Base-by-base conservation (phyloP, 2,113 vertebrate species). In the Mormyrus iriodes region DNA sequence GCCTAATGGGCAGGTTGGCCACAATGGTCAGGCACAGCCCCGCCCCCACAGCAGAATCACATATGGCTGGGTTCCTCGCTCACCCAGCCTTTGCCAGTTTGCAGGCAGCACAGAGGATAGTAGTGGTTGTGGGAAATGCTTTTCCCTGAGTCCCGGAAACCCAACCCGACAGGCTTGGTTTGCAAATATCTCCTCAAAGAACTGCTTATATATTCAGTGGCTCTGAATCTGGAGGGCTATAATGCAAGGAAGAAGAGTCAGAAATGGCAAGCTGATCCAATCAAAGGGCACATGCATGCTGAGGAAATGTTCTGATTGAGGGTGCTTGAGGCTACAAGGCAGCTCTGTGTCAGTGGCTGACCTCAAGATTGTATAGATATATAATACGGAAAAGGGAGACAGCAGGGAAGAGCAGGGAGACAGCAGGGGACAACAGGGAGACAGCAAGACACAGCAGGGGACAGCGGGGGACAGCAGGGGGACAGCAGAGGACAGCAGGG, bases 201-300 rank as follows among this genome's bases (percentile, higher is more conserved):
- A 91, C 89, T 89, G 92, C 89, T 90, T 93, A 92, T 90, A 86
- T 92, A 92, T 91, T 90, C 89, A 90, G 27, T 90, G 90, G 91
- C 92, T 69, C n/a, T n/a, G n/a, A n/a, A n/a, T 89, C 94, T 94
- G 94, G 46, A 91, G 88, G 90, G 91, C 92, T 91, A 92, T 94
- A 94, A 93, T 95, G 93, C 93, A 95, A 95, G 95, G 95, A 95
- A 94, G 91, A 90, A 90, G 89, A 91, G 90, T 93, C 87, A 91
- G 91, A 92, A 91, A 92, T 91, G 92, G 91, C 90, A 91, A 90
- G 91, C 92, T 93, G 94, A 93, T 94, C 93, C 93, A 93, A 93
- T 95, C 91, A 92, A 92, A 91, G 46, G 69, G 79, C 89, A 27
- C 86, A 52, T 61, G 85, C 82, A 6, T 39, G 4, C 82, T 90